Percentiles rank a stretch among this genome's conserved stretches.
Conservation (phyloP, 2,888 invertebrate species). For the Tyria jacobaeae region DNA sequence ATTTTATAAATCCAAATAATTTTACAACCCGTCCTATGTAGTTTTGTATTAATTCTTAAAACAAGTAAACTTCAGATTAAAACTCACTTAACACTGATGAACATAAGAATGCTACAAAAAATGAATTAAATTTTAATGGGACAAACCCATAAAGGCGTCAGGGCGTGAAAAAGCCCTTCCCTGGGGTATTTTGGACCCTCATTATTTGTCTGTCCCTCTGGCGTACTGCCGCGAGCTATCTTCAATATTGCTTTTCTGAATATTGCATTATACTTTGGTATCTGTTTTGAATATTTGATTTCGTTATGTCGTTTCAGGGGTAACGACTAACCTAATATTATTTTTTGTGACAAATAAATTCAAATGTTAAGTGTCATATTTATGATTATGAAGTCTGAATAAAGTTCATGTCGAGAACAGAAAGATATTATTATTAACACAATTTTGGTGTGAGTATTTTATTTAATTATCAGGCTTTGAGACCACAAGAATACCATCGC, state of each 20-base stretch:
- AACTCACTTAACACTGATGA: constrained; percentile 21
- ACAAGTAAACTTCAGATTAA: constrained; percentile 11
- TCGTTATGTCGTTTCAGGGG: constrained; percentile 31
- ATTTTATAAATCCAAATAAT: not conserved
- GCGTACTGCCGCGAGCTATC: constrained; percentile 58
- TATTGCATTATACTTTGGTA: constrained; percentile 58
- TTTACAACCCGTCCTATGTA: not conserved
- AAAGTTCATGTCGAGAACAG: not conserved
- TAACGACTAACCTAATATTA: constrained; percentile 29
- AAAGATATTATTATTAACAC: not conserved
- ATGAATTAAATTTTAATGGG: constrained; percentile 71
- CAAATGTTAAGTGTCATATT: constrained; percentile 11
- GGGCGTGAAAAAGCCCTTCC: constrained; percentile 61
- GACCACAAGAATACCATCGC: no score
- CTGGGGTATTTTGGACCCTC: constrained; percentile 61
- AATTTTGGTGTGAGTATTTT: not conserved
- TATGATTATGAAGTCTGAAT: not conserved
- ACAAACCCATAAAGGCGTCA: constrained; percentile 61
- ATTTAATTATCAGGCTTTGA: no score
- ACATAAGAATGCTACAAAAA: constrained; percentile 37
- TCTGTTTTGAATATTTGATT: constrained; percentile 64
- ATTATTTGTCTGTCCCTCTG: constrained; percentile 63
- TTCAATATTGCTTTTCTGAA: constrained; percentile 58
- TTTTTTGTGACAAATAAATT: constrained; percentile 14
- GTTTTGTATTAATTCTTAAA: not conserved